Evolutionary conservation across 2,888 invertebrate species (phyloP).

Genomic region (Frankliniella intonsa): DNA sequence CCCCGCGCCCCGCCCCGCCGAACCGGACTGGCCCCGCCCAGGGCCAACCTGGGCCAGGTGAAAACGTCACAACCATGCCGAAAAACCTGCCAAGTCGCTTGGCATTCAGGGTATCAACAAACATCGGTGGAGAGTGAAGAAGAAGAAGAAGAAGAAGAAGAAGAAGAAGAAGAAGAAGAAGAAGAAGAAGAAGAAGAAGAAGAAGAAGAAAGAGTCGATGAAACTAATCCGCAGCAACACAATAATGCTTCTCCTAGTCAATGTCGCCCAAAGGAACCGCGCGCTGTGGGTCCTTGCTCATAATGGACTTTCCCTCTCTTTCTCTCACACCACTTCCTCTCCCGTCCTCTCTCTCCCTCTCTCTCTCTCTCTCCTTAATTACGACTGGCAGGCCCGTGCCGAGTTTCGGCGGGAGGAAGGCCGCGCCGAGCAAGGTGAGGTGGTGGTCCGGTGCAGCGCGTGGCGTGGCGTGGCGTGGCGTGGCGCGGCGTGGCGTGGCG

Average conservation of each 20-base stretch:
- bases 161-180: too few species aligned
- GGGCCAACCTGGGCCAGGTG: slow-evolving; percentile 38
- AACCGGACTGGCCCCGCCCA: slow-evolving; percentile 36
- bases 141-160: too few species aligned
- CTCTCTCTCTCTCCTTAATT: neutral
- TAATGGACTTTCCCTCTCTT: too few species aligned
- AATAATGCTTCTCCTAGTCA: too few species aligned
- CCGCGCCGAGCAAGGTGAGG: slow-evolving; percentile 41
- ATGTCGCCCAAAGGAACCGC: too few species aligned
- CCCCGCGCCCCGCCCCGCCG: neutral
- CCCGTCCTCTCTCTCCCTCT: neutral
- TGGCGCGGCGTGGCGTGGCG: neutral
- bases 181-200: too few species aligned
- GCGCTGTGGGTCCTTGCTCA: too few species aligned
- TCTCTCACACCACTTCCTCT: neutral
- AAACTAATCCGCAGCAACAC: too few species aligned
- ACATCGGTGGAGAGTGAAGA: too few species aligned
- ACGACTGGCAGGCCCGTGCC: neutral
- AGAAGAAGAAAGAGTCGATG: too few species aligned
- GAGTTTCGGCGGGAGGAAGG: slow-evolving; percentile 32
- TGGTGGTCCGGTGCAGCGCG: slow-evolving; percentile 41
- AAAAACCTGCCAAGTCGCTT: too few species aligned
- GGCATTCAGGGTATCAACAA: too few species aligned
- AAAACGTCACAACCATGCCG: slow-evolving; percentile 36
- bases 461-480: slow-evolving; percentile 37